Evolutionary conservation across 2,888 invertebrate genomes (phyloP).

Genomic region (Nymphalis polychloros): DNA sequence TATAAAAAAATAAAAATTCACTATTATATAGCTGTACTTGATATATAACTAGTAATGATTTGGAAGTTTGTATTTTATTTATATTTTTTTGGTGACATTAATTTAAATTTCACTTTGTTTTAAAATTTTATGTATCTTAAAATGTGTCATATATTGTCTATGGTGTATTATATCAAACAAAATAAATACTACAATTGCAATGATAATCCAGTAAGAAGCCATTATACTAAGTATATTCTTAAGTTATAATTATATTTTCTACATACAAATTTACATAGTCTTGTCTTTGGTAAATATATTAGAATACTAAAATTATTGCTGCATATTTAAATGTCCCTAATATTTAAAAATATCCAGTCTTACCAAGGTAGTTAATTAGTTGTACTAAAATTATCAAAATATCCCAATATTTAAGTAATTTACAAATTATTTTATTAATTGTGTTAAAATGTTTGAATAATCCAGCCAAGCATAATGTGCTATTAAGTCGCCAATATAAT

Average conservation of each 20-base stretch:
- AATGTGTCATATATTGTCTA: not conserved
- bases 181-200: not conserved
- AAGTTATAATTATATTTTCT: conserved; percentile 10
- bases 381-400: not conserved
- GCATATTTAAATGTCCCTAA: conserved; percentile 18
- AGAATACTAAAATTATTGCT: conserved; percentile 21
- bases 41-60: too few relatives aligned
- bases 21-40: too few relatives aligned
- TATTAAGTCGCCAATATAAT: not conserved
- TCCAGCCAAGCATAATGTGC: conserved; percentile 1
- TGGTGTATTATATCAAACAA: not conserved
- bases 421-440: not conserved
- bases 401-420: conserved; percentile 13
- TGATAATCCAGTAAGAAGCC: not conserved
- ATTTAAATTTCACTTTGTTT: not conserved
- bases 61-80: too few relatives aligned
- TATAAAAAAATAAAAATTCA: too few relatives aligned
- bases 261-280: conserved; percentile 13
- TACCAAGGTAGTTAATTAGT: conserved; percentile 12
- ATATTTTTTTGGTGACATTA: too few relatives aligned
- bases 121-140: not conserved
- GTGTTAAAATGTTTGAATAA: conserved; percentile 8
- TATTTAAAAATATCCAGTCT: conserved; percentile 23
- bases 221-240: conserved; percentile 1
- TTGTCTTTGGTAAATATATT: conserved; percentile 25